phyloP scores from a whole-genome alignment of 2,888 invertebrate species.

The Zhengitettix transpicula region DNA sequence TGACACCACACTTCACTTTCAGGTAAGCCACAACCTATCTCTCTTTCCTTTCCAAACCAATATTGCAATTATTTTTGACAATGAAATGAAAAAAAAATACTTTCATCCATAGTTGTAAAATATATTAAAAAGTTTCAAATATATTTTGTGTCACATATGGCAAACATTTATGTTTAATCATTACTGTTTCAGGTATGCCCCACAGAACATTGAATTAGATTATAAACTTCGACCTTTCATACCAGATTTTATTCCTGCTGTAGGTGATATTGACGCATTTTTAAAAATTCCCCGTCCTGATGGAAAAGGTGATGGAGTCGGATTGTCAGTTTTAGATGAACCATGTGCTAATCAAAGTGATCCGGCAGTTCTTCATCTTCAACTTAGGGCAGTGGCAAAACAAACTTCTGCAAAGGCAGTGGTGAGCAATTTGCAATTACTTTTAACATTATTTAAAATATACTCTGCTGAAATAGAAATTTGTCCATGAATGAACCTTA shows the following conservation, averaged over 20 bases:
- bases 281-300: slow-evolving; percentile 82
- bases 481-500: too few relatives aligned
- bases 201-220: slow-evolving; percentile 78
- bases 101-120: not conserved
- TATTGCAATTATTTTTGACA: too few relatives aligned
- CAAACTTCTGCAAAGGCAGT: slow-evolving; percentile 43
- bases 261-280: slow-evolving; percentile 97
- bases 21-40: too few relatives aligned
- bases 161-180: not conserved
- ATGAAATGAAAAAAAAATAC: not conserved
- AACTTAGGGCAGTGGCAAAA: slow-evolving; percentile 58
- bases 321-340: slow-evolving; percentile 77
- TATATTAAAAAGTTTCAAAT: not conserved
- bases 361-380: slow-evolving; percentile 81
- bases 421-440: slow-evolving; percentile 18
- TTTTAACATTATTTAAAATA: too few relatives aligned
- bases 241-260: slow-evolving; percentile 92
- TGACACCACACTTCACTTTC: too few relatives aligned
- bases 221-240: slow-evolving; percentile 86
- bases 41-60: too few relatives aligned
- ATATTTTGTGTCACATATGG: not conserved
- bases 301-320: slow-evolving; percentile 42
- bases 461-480: too few relatives aligned
- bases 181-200: slow-evolving; percentile 55
- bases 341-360: slow-evolving; percentile 92